These are phyloP conservation scores for Murina feae DNA, from an alignment of 2,113 vertebrate species.

Conservation along the genomic window DNA sequence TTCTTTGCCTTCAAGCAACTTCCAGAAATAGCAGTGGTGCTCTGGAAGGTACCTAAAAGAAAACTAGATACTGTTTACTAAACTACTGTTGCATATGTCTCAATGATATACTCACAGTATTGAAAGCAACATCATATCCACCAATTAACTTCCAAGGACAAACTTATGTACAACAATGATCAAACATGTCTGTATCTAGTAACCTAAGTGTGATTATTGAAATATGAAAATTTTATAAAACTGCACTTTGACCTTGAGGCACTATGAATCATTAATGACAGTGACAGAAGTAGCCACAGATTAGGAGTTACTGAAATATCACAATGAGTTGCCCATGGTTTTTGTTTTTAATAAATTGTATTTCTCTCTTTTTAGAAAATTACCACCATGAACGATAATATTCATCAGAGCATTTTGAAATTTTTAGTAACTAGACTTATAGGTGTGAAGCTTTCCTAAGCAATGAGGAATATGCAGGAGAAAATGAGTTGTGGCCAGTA, in stretches of 20 bases:
- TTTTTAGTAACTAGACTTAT: conserved; percentile 6
- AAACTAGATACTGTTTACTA: conserved; percentile 28
- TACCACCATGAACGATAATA: not conserved
- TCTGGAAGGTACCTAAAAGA: not conserved
- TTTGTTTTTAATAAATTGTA: not conserved
- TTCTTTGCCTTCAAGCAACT: conserved; percentile 14
- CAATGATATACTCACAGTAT: not conserved
- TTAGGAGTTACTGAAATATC: not conserved
- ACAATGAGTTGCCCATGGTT: not conserved
- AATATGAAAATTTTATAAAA: not conserved
- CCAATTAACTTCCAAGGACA: conserved; percentile 16
- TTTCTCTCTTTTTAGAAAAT: conserved; percentile 19
- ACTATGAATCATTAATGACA: not conserved
- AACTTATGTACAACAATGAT: not conserved
- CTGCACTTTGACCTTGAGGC: not conserved
- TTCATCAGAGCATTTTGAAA: not conserved
- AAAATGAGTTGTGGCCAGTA: not conserved
- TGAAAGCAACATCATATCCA: not conserved
- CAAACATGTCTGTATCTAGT: not conserved
- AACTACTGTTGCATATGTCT: not conserved
- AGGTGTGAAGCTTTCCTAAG: not conserved
- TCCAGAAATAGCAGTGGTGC: conserved; percentile 38
- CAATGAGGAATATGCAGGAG: not conserved
- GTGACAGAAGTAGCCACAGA: not conserved
- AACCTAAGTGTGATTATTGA: not conserved